Evolutionary conservation across 2,797 vertebrate genomes (phyloP).

Genomic region (Eurystomus glaucurus): DNA sequence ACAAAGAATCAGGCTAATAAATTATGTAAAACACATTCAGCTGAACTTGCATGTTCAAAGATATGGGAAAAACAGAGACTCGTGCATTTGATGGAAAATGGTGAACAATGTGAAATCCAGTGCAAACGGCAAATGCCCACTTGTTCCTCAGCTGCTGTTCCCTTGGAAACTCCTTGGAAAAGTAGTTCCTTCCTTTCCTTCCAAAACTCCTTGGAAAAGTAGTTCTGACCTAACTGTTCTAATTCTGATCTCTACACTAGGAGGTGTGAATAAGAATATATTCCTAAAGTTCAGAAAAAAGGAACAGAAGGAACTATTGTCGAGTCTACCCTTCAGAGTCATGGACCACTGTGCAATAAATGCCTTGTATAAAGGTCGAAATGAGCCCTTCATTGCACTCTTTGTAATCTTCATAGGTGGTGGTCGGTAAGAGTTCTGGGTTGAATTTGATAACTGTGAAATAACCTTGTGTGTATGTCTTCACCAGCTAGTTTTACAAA

Average conservation of each 20-base stretch:
- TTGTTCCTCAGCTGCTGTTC: background rate
- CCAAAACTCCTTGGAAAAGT: background rate
- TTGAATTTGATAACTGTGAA: background rate
- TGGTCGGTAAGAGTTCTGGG: background rate
- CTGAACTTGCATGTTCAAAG: conserved; percentile 2
- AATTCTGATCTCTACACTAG: background rate
- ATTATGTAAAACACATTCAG: conserved; percentile 29
- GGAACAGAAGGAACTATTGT: background rate
- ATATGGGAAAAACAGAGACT: background rate
- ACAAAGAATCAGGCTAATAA: conserved; percentile 41
- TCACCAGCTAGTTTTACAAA: background rate
- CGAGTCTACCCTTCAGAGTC: background rate
- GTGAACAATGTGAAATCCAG: background rate
- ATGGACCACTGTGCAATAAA: background rate
- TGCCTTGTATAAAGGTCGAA: background rate
- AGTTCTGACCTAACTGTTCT: background rate
- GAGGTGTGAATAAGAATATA: background rate
- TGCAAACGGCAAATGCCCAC: background rate
- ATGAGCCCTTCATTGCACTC: background rate
- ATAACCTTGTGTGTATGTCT: background rate
- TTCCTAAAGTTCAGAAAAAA: background rate
- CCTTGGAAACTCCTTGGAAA: background rate
- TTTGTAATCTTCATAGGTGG: background rate
- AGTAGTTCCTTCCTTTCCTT: too few species aligned
- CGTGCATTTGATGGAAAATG: background rate